Base-by-base conservation (phyloP, 2,113 vertebrate genomes). In the Ceyx margarethae region DNA sequence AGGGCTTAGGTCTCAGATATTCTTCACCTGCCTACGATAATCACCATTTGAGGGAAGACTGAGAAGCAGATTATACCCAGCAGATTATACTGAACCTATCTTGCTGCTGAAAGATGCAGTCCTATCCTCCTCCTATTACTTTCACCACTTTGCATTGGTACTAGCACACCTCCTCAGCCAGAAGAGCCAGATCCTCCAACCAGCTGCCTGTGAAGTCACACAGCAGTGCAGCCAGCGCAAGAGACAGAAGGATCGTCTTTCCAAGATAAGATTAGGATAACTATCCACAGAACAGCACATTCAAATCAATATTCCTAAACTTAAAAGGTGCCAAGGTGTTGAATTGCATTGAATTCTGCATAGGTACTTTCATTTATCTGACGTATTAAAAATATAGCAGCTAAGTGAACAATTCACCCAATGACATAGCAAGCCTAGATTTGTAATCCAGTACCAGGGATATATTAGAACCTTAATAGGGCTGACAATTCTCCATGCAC, bases 141-240 rank as follows among this genome's bases (percentile, higher is more conserved):
- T 67, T 3, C 28, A 42, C 18, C 3, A 3, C 13, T 82, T 17
- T 15, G 13, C 13, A 0, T 12, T 35, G 29, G 61, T 28, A 16
- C 18, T 46, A 33, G 28, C 35, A 50, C n/a, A 61, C 17, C n/a
- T 26, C 22, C 0, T 0, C 4, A 51, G 57, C 13, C 73, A 75
- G 61, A 22, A 62, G 60, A 45, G 66, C 21, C 56, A 31, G 37
- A 40, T 40, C 10, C 53, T 68, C 33, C 19, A 26, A 20, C 14
- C 67, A 67, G 50, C 46, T 28, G 51, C 50, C 17, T 13, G 11
- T 1, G 5, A 33, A 80, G 62, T 15, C 48, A 50, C 14, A 10
- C 7, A 56, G 14, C 56, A 68, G 35, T 15, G n/a, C 29, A 62
- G 45, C 6, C 51, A 82, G 71, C 43, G 54, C 20, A 8, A 11